Base-by-base conservation (phyloP, 2,113 vertebrate genomes). In the Pelodiscus sinensis region DNA sequence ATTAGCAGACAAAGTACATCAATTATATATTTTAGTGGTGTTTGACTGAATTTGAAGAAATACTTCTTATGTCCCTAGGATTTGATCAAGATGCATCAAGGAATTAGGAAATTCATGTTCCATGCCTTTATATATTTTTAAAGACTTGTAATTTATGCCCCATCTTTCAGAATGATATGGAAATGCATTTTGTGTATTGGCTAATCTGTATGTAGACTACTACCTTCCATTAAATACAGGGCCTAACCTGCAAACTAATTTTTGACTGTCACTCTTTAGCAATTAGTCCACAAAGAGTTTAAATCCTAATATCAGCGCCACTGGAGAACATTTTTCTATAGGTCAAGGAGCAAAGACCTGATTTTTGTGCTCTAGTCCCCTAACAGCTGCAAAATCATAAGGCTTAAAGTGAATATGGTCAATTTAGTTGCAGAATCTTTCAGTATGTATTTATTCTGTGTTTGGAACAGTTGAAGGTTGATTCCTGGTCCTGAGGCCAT, bases 1-100 rank as follows among this genome's bases (percentile, higher is more conserved):
- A 31, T 77, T 86, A 81, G 81, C 82, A 81, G 68, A 86, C 62
- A 79, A 78, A 50, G 22, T 51, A 35, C 38, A 50, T 11, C 27
- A 35, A 31, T n/a, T 65, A 57, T 82, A 87, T 78, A 56, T 71
- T 35, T 35, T 21, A 71, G n/a, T 35, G 65, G 38, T 12, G 60
- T 80, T 88, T 87, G 79, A 60, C 9, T 89, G 89, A 84, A 51
- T 82, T 85, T 90, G 82, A 73, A 85, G 89, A 80, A 78, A 89
- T 3, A 60, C 6, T 75, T 8, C 85, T 84, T 15, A 83, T 2
- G 89, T 89, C 18, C 54, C 81, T 94, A 79, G 22, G 56, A 77
- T 85, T 10, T 88, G 58, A 12, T 85, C 78, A 88, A 85, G 84
- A 82, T 90, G 44, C 27, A 86, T 9, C 56, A 62, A 90, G 50